Evolutionary conservation across 2,888 invertebrate species (phyloP), one percentile per base, ranked within the genome.

Genomic region (Nemoura dubitans): DNA sequence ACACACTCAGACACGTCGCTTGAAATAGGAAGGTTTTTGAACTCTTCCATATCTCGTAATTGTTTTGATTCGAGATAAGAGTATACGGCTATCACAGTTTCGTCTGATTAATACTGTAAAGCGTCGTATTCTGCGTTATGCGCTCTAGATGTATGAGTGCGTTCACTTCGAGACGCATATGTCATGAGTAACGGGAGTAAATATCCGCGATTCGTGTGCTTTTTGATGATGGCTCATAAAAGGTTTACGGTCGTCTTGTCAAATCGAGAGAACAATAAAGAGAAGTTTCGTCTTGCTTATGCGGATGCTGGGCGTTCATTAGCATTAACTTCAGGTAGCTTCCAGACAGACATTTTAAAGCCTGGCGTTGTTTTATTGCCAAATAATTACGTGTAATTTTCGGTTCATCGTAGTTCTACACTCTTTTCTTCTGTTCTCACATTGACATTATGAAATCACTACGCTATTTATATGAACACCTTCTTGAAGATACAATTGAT

Each of bases 41-140:
- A 84, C 84, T 84, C 81, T 27, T 76, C 16, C 76, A 76, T 84
- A 84, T 84, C 84, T 84, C 84, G 28, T 76, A 84, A 84, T 76
- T 84, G 76, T 84, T 84, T 84, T 84, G 84, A 83, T 36, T 83
- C 83, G 83, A 30, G 83, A 83, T 83, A 83, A 83, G 42, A 43
- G 30, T 2, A 7, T 3, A 21, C 59, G 59, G 59, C 59, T 78
- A 78, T 27, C 28, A 26, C 25, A 5, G 26, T 78, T 28, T 7
- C 78, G 28, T 78, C 26, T 78, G 78, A 78, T 78, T 78, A 78
- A 78, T 78, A 21, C 76, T 76, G 76, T 78, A 26, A 78, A 78
- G 78, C 26, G 78, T 16, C 36, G 10, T 36, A 36, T 10, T 6
- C 36, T 36, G 36, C 36, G 36, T 36, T 36, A 36, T 59, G 59